Evolutionary conservation across 2,113 vertebrate species (phyloP).

Genomic region (Xiphorhynchus elegans): DNA sequence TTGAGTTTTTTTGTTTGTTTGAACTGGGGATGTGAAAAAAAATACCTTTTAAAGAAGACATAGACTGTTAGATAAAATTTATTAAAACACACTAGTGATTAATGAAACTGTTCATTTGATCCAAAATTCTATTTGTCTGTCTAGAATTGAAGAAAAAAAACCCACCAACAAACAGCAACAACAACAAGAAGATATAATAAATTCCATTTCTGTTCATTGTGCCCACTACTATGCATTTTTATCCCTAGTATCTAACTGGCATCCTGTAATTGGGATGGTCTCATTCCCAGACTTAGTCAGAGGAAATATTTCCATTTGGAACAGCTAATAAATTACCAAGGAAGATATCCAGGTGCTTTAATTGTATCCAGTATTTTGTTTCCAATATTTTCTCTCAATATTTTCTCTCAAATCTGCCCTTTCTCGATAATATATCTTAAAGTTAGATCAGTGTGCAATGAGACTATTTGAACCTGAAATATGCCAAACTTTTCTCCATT

Average conservation of each 20-base stretch:
- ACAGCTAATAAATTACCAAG: not conserved
- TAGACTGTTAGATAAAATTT: not conserved
- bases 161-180: too few species aligned
- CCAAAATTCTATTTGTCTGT: not conserved
- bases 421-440: not conserved
- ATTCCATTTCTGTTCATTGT: not conserved
- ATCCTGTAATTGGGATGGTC: not conserved
- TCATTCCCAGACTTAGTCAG: not conserved
- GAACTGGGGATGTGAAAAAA: not conserved
- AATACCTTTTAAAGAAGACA: not conserved
- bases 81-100: not conserved
- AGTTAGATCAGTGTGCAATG: not conserved
- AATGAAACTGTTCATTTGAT: not conserved
- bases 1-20: not conserved
- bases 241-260: constrained; percentile 3
- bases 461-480: not conserved
- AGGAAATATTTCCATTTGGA: not conserved
- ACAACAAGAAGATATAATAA: not conserved
- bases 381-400: not conserved
- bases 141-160: not conserved
- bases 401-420: not conserved
- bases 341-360: not conserved
- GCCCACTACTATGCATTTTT: not conserved
- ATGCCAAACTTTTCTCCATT: not conserved
- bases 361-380: not conserved